phyloP scores from a whole-genome alignment of 2,888 invertebrate species.

The Dynastes tityus region DNA sequence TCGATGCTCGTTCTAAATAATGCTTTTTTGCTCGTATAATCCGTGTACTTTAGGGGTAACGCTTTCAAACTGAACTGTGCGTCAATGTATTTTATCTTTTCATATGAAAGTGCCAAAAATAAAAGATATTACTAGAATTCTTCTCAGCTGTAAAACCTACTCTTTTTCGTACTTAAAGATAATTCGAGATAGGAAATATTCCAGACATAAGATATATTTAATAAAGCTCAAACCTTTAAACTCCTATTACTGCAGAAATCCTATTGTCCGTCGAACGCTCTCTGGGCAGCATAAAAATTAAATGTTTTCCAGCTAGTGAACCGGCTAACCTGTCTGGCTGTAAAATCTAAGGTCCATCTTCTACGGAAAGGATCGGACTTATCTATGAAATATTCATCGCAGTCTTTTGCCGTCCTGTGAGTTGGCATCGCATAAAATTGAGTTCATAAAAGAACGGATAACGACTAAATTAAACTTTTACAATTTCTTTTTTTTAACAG shows the following conservation, averaged over 20 bases:
- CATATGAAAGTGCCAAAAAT: too few relatives aligned
- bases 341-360: constrained; percentile 37
- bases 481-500: constrained; percentile 31
- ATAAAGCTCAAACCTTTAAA: too few relatives aligned
- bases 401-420: constrained; percentile 39
- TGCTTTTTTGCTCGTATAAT: too few relatives aligned
- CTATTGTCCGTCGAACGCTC: constrained; percentile 22
- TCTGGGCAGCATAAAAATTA: constrained; percentile 40
- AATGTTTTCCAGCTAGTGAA: constrained; percentile 47
- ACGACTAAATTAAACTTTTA: constrained; percentile 47
- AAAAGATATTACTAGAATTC: too few relatives aligned
- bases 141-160: too few relatives aligned
- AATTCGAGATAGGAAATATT: too few relatives aligned
- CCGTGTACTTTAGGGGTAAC: too few relatives aligned
- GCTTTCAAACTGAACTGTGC: too few relatives aligned
- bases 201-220: too few relatives aligned
- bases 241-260: constrained; percentile 17
- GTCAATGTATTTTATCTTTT: too few relatives aligned
- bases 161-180: too few relatives aligned
- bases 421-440: constrained; percentile 48
- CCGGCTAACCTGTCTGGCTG: constrained; percentile 31
- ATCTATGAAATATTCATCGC: constrained; percentile 51
- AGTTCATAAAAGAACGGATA: constrained; percentile 40
- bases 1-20: too few relatives aligned
- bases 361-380: constrained; percentile 42